A percentile compares a stretch with the other conserved stretches of the same genome.
These are phyloP conservation scores for Parambassis ranga DNA, from an alignment of 2,797 vertebrate genomes.

Conservation along the genomic window DNA sequence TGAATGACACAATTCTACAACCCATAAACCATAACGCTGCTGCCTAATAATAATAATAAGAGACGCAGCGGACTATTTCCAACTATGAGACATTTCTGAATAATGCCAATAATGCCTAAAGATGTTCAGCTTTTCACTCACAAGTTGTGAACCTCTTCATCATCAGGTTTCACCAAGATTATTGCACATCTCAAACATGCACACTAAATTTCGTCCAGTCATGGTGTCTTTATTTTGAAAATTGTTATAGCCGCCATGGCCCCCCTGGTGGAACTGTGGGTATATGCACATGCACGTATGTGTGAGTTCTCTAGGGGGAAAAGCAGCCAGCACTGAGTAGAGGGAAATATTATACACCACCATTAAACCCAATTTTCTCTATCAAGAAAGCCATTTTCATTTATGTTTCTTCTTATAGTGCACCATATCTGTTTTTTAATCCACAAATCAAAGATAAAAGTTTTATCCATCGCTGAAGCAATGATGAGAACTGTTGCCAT, in stretches of 20 bases:
- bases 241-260: no score
- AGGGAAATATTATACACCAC: constrained; percentile 19
- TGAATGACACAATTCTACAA: no score
- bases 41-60: no score
- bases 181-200: no score
- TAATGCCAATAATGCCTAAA: neutral
- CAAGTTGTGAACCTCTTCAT: no score
- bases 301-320: neutral
- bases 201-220: no score
- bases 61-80: neutral
- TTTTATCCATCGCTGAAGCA: neutral
- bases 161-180: no score
- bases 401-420: constrained; percentile 7
- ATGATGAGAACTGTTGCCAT: constrained; percentile 11
- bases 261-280: no score
- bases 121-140: no score
- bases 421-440: constrained; percentile 14
- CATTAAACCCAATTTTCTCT: constrained; percentile 35
- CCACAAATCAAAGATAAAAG: constrained; percentile 20
- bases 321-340: neutral
- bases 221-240: no score
- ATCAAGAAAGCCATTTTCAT: neutral
- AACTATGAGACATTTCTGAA: neutral
- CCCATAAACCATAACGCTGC: no score
- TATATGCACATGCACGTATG: no score